Evolutionary conservation across 2,888 invertebrate genomes (phyloP).

Genomic region (Agonopterix arenella): DNA sequence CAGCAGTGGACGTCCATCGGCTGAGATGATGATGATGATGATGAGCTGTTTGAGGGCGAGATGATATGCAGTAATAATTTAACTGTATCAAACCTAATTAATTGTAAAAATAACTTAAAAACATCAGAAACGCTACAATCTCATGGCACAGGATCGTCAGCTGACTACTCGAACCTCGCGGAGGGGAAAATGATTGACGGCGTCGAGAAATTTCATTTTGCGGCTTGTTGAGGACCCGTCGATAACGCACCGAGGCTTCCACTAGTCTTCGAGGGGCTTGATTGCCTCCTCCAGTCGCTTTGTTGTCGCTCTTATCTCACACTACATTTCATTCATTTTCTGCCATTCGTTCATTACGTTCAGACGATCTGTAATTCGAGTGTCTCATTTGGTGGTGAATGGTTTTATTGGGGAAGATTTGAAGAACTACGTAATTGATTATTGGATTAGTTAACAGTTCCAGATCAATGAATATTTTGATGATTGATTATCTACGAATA

Average conservation of each 20-base stretch:
- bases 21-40: too few species aligned
- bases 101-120: not conserved
- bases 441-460: not conserved
- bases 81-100: too few species aligned
- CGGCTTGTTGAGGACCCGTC: constrained; percentile 67
- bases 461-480: too few species aligned
- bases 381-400: constrained; percentile 13
- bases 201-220: constrained; percentile 73
- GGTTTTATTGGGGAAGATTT: too few species aligned
- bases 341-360: constrained; percentile 22
- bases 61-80: too few species aligned
- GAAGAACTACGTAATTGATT: not conserved
- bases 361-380: constrained; percentile 40
- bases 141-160: constrained; percentile 14
- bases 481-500: too few species aligned
- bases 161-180: constrained; percentile 29
- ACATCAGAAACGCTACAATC: not conserved
- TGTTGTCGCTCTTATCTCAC: constrained; percentile 52
- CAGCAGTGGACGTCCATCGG: too few species aligned
- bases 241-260: constrained; percentile 48
- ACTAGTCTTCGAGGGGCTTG: constrained; percentile 27
- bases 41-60: too few species aligned
- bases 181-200: constrained; percentile 75
- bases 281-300: constrained; percentile 53
- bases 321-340: constrained; percentile 63